phyloP scores from a whole-genome alignment of 37 sponge, comb jelly and placozoan genomes.

The Petrosia ficiformis region DNA sequence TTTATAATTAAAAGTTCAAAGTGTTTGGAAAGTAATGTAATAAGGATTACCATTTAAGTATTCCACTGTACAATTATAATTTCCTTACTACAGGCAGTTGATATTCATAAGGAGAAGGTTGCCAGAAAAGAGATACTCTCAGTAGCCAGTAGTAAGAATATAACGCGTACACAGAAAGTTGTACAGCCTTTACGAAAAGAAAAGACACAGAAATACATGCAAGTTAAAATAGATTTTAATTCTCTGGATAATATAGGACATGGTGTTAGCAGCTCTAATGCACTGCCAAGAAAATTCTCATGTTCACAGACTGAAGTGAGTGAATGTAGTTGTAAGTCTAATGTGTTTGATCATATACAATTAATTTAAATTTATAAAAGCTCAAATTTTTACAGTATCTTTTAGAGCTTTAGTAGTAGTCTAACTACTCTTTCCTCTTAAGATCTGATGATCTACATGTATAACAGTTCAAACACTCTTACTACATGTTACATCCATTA shows the following conservation, averaged over 20 bases:
- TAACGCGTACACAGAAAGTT: conserved; percentile 60
- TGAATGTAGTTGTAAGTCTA: background rate
- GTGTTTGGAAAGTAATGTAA: no score
- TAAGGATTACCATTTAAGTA: no score
- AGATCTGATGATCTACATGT: background rate
- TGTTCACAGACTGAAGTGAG: background rate
- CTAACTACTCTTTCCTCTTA: background rate
- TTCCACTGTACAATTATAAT: no score
- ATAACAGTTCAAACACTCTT: background rate
- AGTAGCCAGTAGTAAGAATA: conserved; percentile 79
- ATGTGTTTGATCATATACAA: background rate
- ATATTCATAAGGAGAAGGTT: conserved; percentile 86
- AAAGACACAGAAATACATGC: conserved; percentile 51
- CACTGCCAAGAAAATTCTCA: background rate
- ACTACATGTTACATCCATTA: no score
- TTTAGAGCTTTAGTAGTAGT: no score
- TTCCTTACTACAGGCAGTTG: conserved; percentile 60
- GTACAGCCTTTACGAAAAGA: conserved; percentile 71
- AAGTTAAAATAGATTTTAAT: conserved; percentile 50
- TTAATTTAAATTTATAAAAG: background rate
- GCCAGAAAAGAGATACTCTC: conserved; percentile 73
- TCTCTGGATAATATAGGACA: conserved; percentile 77
- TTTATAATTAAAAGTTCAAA: no score
- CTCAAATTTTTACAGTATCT: no score
- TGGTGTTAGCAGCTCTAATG: conserved; percentile 31